phyloP scores from a whole-genome alignment of 2,113 vertebrate species.

The Callorhinus ursinus region DNA sequence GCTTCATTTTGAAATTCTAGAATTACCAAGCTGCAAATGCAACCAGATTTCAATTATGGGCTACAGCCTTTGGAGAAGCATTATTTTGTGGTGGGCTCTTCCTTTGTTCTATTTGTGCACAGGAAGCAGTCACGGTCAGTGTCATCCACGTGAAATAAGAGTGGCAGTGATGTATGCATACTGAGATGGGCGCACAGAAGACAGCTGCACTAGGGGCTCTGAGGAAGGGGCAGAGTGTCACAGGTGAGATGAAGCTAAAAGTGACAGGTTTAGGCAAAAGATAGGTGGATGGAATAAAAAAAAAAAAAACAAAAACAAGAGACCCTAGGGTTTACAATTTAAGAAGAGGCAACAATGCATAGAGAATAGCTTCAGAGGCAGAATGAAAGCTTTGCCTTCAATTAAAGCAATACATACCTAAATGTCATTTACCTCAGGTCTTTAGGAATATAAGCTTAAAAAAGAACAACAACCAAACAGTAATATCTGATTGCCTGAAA shows the following conservation, averaged over 20 bases:
- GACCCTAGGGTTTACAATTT: not conserved
- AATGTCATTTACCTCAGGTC: not conserved
- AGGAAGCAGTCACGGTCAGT: not conserved
- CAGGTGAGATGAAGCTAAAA: not conserved
- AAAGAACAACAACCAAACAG: not conserved
- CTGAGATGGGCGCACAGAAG: not conserved
- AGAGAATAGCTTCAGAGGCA: not conserved
- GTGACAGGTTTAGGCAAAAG: slow-evolving; percentile 41
- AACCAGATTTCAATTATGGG: not conserved
- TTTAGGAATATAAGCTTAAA: not conserved
- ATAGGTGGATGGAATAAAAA: not conserved
- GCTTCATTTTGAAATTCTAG: not conserved
- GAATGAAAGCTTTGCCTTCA: not conserved
- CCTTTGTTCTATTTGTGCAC: not conserved
- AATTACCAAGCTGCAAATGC: slow-evolving; percentile 2
- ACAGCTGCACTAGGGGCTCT: not conserved
- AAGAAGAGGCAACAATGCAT: not conserved
- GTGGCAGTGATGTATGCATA: not conserved
- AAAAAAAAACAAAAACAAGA: not conserved
- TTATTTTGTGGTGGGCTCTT: not conserved
- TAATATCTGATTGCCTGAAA: not conserved
- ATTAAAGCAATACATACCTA: not conserved
- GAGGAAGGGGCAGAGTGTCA: not conserved
- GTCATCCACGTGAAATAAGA: not conserved
- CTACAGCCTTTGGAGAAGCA: not conserved